Evolutionary conservation across 2,113 vertebrate species (phyloP).

Genomic region (Orientallactaga bullata): DNA sequence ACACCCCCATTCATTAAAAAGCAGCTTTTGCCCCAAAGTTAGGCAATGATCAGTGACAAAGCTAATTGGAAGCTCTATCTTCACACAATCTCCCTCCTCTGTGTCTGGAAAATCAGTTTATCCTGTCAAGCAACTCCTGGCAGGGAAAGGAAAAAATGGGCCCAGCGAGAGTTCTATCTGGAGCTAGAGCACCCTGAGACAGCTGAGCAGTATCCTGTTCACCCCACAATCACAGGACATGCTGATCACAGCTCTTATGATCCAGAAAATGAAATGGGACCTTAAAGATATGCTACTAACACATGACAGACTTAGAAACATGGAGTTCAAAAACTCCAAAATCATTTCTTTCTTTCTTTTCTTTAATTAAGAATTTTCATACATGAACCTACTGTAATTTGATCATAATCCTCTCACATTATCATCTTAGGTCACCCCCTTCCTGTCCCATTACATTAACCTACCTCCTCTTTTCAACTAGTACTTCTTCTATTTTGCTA

Average conservation of each 20-base stretch:
- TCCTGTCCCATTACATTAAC: no score
- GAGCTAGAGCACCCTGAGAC: background rate
- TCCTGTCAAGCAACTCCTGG: background rate
- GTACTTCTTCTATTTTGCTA: no score
- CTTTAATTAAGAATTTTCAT: no score
- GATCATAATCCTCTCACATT: no score
- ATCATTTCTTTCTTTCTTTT: background rate
- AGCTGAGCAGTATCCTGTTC: background rate
- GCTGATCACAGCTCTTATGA: background rate
- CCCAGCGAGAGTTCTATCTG: background rate
- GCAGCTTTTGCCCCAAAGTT: conserved; percentile 70
- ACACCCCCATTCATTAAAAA: conserved; percentile 70
- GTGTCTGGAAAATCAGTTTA: background rate
- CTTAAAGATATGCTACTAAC: background rate
- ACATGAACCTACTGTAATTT: no score
- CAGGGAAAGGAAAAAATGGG: background rate
- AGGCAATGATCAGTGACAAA: conserved; percentile 68
- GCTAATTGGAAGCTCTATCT: conserved; percentile 65
- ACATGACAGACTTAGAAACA: conserved; percentile 30
- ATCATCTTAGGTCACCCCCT: no score
- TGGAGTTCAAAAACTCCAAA: background rate
- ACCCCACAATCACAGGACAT: background rate
- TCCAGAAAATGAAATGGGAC: conserved; percentile 7
- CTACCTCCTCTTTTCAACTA: no score
- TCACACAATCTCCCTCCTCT: background rate